These are phyloP conservation scores for Phalanger gymnotis DNA, from an alignment of 2,797 vertebrate genomes.

Conservation along the genomic window DNA sequence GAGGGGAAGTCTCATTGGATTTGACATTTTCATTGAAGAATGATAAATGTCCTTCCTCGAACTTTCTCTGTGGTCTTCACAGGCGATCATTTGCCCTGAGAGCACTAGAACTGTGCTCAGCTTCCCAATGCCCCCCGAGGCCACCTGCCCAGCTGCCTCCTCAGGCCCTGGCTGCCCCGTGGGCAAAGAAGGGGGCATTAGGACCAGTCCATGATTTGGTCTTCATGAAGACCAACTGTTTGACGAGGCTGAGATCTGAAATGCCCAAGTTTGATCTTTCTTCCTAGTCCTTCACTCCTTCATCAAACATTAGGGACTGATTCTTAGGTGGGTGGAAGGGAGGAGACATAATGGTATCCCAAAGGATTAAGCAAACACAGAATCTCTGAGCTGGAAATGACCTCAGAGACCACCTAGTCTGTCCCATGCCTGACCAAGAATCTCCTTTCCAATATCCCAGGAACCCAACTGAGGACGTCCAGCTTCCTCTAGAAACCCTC, in stretches of 20 bases:
- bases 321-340: not conserved
- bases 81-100: not conserved
- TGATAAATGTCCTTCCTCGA: conserved; percentile 79
- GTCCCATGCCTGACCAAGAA: not conserved
- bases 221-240: not conserved
- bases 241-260: not conserved
- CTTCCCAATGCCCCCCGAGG: not conserved
- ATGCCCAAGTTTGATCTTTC: not conserved
- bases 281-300: not conserved
- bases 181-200: not conserved
- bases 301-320: not conserved
- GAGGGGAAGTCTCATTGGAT: conserved; percentile 76
- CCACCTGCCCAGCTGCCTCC: not conserved
- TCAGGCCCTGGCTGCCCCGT: not conserved
- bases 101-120: not conserved
- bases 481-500: not conserved
- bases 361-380: too few relatives aligned
- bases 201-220: not conserved
- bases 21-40: conserved; percentile 82
- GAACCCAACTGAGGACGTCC: not conserved
- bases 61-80: conserved; percentile 59
- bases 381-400: not conserved
- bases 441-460: not conserved
- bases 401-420: not conserved
- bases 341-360: not conserved